Evolutionary conservation across 2,888 invertebrate species (phyloP), one percentile per base, ranked within the genome.

Genomic region (Hyposoter dolosus): DNA sequence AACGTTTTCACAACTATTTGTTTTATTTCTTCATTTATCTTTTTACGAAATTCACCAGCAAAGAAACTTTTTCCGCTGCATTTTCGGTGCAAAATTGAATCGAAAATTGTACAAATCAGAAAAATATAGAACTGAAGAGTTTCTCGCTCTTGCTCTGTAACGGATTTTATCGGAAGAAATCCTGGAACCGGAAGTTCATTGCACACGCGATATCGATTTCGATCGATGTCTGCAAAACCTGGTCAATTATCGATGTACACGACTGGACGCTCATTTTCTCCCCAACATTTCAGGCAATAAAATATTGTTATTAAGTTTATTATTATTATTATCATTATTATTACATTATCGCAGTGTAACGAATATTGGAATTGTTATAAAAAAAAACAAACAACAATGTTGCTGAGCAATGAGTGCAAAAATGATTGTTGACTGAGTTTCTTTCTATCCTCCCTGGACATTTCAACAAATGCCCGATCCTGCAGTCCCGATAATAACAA

Each of bases 371-470:
- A 90, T 90, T 91, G 90, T 92, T 92, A 92, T 91, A 90, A 90
- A 91, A 91, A 88, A 88, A 69, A 60, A 69, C 43, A 75, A 68
- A 71, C 60, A 75, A 56, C 74, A 71, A 88, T 91, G 91, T 92
- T 92, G 92, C 91, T 92, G 92, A 89, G 92, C 91, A 92, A 90
- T 92, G 92, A 84, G 77, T n/a, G 72, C 32, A 82, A 82, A 82
- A 40, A 10, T 5, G 17, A 43, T 19, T 28, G 50, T 69, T 35
- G 45, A 5, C n/a, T 50, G 7, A 45, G 15, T 60, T 50, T 79
- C n/a, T 32, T 15, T 50, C 17, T 19, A 17, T 74, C 28, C 28
- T 28, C 17, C 47, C 47, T 40, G 47, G 40, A 69, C 23, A 9
- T 23, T 56, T 10, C 0, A 23, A 23, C 5, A 23, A 23, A 23